A percentile compares a stretch with the other conserved stretches of the same genome.
Evolutionary conservation across 2,113 vertebrate genomes (phyloP).

Genomic region (Neogobius melanostomus): DNA sequence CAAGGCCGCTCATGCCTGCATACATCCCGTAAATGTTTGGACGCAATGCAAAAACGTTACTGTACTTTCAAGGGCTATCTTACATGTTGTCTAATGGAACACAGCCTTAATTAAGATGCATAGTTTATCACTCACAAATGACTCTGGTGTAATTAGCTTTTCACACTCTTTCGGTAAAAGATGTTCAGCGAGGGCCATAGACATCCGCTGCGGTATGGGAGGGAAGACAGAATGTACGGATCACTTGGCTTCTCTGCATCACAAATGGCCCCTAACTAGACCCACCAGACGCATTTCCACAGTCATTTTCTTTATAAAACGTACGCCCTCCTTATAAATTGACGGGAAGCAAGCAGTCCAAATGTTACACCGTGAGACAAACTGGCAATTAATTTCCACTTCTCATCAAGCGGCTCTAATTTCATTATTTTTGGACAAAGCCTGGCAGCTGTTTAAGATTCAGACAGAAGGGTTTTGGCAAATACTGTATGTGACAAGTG

Average conservation of each 20-base stretch:
- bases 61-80: slow-evolving; percentile 51
- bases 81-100: slow-evolving; percentile 67
- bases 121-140: slow-evolving; percentile 53
- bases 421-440: slow-evolving; percentile 28
- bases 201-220: slow-evolving; percentile 9
- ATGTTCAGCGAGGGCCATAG: slow-evolving; percentile 42
- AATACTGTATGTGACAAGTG: neutral
- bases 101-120: slow-evolving; percentile 70
- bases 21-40: slow-evolving; percentile 9
- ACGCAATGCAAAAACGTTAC: slow-evolving; percentile 7
- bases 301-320: slow-evolving; percentile 7
- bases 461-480: slow-evolving; percentile 13
- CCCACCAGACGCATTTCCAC: neutral
- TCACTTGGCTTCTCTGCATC: slow-evolving; percentile 32
- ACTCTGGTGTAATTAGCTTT: slow-evolving; percentile 68
- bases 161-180: slow-evolving; percentile 62
- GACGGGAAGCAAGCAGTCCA: slow-evolving; percentile 20
- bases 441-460: slow-evolving; percentile 22
- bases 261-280: slow-evolving; percentile 26
- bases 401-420: slow-evolving; percentile 26
- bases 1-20: slow-evolving; percentile 10
- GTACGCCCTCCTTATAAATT: slow-evolving; percentile 12
- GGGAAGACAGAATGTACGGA: slow-evolving; percentile 10
- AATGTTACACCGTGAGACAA: slow-evolving; percentile 26
- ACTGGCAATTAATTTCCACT: slow-evolving; percentile 15